phyloP scores from a whole-genome alignment of 2,113 vertebrate species.

The Cyanoderma ruficeps region DNA sequence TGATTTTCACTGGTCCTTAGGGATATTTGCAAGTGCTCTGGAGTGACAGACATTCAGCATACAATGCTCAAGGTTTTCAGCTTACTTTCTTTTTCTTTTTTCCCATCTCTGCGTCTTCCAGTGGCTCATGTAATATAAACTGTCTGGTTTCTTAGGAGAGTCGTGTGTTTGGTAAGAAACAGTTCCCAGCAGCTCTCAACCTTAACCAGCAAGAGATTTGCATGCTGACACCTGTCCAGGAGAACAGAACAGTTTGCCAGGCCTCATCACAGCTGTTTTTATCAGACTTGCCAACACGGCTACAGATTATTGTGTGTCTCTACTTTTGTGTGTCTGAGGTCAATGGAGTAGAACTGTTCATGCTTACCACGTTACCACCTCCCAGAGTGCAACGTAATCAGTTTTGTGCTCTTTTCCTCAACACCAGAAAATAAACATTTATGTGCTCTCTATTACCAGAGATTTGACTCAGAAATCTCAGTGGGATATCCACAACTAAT shows the following conservation, averaged over 20 bases:
- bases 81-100: background rate
- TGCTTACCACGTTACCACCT: background rate
- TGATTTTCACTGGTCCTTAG: background rate
- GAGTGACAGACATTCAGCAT: background rate
- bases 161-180: background rate
- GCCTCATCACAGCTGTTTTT: background rate
- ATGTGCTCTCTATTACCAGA: background rate
- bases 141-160: background rate
- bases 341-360: background rate
- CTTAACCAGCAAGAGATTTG: background rate
- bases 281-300: background rate
- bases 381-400: background rate
- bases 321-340: background rate
- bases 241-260: background rate
- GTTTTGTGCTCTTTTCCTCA: background rate
- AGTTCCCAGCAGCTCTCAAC: background rate
- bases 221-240: background rate
- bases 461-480: background rate
- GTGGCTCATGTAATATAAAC: background rate
- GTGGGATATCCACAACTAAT: background rate
- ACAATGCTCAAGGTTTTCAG: background rate
- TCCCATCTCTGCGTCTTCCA: background rate
- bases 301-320: background rate
- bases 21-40: background rate
- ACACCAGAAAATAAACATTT: background rate